phyloP scores from a whole-genome alignment of 1,140 invertebrate genomes.

The Danaus melanippus region DNA sequence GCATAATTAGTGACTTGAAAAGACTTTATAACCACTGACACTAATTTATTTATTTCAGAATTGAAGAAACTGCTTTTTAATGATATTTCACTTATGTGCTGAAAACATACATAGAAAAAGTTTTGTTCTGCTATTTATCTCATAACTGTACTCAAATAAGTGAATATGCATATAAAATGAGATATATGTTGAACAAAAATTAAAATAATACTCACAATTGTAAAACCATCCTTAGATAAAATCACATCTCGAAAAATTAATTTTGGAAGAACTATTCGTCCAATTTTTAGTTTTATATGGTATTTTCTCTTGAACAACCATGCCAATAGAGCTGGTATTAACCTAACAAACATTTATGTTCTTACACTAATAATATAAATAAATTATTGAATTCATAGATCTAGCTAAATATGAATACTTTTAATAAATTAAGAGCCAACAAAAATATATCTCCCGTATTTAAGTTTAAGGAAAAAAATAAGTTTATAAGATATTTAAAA shows the following conservation, averaged over 20 bases:
- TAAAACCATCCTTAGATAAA: slow-evolving; percentile 78
- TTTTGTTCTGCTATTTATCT: neutral
- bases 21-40: slow-evolving; percentile 87
- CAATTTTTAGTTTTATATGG: slow-evolving; percentile 78
- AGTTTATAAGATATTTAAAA: too few species aligned
- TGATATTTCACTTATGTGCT: slow-evolving; percentile 91
- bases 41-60: slow-evolving; percentile 88
- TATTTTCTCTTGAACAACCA: slow-evolving; percentile 79
- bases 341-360: slow-evolving; percentile 58
- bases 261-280: slow-evolving; percentile 78
- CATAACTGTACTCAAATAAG: neutral
- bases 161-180: neutral
- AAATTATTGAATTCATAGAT: too few species aligned
- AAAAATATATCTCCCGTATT: neutral
- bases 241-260: slow-evolving; percentile 78
- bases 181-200: slow-evolving; percentile 1
- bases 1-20: slow-evolving; percentile 89
- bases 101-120: slow-evolving; percentile 20
- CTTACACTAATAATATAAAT: too few species aligned
- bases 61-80: slow-evolving; percentile 92
- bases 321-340: slow-evolving; percentile 77
- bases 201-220: slow-evolving; percentile 73
- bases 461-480: neutral
- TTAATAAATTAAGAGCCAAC: too few species aligned
- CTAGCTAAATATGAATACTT: too few species aligned